phyloP scores from a whole-genome alignment of 2,113 vertebrate species.

The Oryzias javanicus region DNA sequence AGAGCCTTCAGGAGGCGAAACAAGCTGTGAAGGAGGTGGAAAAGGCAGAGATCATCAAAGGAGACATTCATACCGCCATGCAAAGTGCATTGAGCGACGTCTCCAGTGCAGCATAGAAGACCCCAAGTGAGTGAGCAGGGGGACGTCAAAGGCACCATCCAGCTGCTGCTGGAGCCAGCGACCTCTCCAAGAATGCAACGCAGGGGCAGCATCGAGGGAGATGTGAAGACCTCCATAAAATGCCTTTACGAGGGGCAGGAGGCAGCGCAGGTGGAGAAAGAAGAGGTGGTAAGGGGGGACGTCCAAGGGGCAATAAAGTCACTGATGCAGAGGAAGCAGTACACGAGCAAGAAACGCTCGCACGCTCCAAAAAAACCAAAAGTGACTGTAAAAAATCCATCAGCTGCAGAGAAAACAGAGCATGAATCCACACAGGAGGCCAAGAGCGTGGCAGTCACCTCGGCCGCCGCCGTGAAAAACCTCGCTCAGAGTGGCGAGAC shows the following conservation, averaged over 20 bases:
- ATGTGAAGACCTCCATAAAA: conserved; percentile 76
- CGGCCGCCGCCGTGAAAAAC: conserved; percentile 69
- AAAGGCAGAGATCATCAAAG: conserved; percentile 75
- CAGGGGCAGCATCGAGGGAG: conserved; percentile 63
- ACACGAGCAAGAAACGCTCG: conserved; percentile 69
- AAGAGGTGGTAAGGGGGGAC: conserved; percentile 74
- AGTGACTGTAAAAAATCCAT: conserved; percentile 65
- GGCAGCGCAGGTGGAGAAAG: conserved; percentile 66
- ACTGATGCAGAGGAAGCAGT: conserved; percentile 77
- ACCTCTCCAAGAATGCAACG: conserved; percentile 65
- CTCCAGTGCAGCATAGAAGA: conserved; percentile 76
- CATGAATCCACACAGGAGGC: conserved; percentile 52
- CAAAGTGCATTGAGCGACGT: conserved; percentile 69
- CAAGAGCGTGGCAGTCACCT: conserved; percentile 49
- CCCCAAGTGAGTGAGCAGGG: conserved; percentile 74
- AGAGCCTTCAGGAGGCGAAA: conserved; percentile 81
- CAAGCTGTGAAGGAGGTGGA: conserved; percentile 77
- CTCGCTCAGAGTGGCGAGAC: conserved; percentile 63
- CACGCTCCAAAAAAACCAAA: conserved; percentile 74
- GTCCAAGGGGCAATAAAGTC: conserved; percentile 78
- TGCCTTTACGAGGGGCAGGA: conserved; percentile 70
- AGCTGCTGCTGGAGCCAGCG: conserved; percentile 74
- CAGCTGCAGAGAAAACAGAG: conserved; percentile 57
- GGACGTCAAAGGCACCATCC: conserved; percentile 74
- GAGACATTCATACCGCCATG: conserved; percentile 71